Conservation (phyloP, 2,113 vertebrate species). For the Myxocyprinus asiaticus region DNA sequence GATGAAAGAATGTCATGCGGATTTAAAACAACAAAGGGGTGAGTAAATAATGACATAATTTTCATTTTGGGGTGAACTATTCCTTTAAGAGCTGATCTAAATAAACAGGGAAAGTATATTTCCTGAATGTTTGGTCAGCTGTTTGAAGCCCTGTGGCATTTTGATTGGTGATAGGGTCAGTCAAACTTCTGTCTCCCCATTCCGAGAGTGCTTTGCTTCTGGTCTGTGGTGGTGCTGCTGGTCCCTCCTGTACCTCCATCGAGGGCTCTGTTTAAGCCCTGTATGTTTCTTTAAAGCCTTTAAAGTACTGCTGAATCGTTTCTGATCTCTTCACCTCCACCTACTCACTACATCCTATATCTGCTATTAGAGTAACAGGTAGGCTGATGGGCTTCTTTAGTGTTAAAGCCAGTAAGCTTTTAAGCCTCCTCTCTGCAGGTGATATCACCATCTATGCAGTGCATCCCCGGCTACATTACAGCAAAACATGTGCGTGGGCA, state of each 20-base stretch:
- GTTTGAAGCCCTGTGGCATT: constrained; percentile 19
- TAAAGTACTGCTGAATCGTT: constrained; percentile 36
- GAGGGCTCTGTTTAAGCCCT: not conserved
- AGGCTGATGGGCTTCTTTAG: constrained; percentile 51
- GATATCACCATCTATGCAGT: constrained; percentile 37
- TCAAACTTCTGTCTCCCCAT: constrained; percentile 19
- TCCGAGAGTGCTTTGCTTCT: constrained; percentile 24
- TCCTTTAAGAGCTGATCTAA: too few species aligned
- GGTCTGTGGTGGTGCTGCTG: too few species aligned
- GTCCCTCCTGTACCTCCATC: too few species aligned
- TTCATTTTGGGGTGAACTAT: too few species aligned
- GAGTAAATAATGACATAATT: too few species aligned
- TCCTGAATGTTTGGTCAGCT: constrained; percentile 16
- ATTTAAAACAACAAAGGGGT: too few species aligned
- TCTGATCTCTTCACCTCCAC: constrained; percentile 51
- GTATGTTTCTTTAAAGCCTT: constrained; percentile 38
- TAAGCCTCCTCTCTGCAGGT: constrained; percentile 44
- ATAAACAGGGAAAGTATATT: too few species aligned
- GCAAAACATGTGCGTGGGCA: constrained; percentile 39
- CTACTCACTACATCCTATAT: constrained; percentile 44
- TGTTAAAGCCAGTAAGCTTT: constrained; percentile 46
- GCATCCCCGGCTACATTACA: constrained; percentile 16
- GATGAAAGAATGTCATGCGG: too few species aligned
- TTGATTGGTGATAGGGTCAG: constrained; percentile 27
- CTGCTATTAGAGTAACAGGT: constrained; percentile 54